Conservation (phyloP, 2,797 vertebrate species). For the Natrix natrix region DNA sequence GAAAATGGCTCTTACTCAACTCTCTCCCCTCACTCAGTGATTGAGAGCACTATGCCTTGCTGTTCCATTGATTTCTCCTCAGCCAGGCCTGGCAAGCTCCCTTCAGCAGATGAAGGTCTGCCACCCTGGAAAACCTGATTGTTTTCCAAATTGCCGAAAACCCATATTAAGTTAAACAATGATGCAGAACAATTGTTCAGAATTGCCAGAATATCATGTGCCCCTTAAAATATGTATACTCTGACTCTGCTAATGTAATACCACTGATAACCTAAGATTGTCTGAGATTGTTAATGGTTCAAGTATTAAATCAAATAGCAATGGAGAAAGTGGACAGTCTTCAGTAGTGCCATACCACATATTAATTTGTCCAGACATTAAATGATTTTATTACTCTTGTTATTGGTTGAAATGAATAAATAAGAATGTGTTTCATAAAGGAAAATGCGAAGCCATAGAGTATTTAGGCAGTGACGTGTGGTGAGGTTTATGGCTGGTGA, state of each 20-base stretch:
- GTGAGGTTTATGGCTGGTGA: too few species aligned
- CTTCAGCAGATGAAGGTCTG: neutral
- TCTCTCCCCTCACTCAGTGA: neutral
- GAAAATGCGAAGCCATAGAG: neutral
- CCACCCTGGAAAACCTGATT: neutral
- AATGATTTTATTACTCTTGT: neutral
- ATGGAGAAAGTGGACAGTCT: neutral
- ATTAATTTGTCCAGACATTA: neutral
- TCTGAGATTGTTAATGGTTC: neutral
- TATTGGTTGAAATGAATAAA: neutral
- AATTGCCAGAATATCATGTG: neutral
- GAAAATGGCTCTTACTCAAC: neutral
- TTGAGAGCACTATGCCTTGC: neutral
- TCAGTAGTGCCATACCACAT: neutral
- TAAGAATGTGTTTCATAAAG: neutral
- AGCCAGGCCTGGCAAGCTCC: neutral
- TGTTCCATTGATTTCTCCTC: neutral
- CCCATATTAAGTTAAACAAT: neutral
- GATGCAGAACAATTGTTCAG: neutral
- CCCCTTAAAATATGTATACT: neutral
- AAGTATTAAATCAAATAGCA: neutral
- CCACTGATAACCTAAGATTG: neutral
- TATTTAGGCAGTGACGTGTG: too few species aligned
- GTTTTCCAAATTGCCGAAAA: neutral
- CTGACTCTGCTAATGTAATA: too few species aligned